Evolutionary conservation across 2,113 vertebrate species (phyloP), one percentile per base, ranked within the genome.

Genomic region (Upupa epops): DNA sequence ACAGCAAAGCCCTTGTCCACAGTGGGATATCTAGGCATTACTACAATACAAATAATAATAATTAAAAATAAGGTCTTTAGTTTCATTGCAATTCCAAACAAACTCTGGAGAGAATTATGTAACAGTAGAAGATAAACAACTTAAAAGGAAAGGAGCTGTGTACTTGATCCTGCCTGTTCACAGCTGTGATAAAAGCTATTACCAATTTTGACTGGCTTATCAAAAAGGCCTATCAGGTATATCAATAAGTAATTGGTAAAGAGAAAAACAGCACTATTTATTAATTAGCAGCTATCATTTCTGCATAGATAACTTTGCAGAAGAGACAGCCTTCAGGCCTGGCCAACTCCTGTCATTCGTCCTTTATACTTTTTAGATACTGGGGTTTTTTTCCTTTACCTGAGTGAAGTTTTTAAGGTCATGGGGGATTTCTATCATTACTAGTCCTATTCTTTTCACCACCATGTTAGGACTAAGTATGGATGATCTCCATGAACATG

Each of bases 1-100:
- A 36, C 84, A 89, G 88, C 89, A 79, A 76, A 90, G 74, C 84
- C 83, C 68, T 40, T 13, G 63, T 45, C 89, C 78, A 17, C 84
- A 52, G 68, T 22, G 90, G 89, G 89, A 88, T 79, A 85, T 84
- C 86, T 25, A 68, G 83, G 90, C 64, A 55, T 90, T 93, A 48
- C 78, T 48, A 63, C 71, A 92, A 79, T 76, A 59, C 84, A 92
- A 95, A 94, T 90, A 96, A 83, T 63, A 93, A 89, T 92, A 94
- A 95, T 81, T 94, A 73, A 74, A 94, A 92, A 54, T 51, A 87
- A 94, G 83, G 90, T 93, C 72, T 88, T 94, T 94, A 92, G 95
- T 94, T n/a, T 92, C 85, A 80, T 74, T 76, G 71, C 64, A 22
- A 76, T 90, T 90, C 83, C 66, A 51, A 59, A 76, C 73, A 82